phyloP scores from a whole-genome alignment of 2,888 invertebrate species.

The Drosophila anceps region DNA sequence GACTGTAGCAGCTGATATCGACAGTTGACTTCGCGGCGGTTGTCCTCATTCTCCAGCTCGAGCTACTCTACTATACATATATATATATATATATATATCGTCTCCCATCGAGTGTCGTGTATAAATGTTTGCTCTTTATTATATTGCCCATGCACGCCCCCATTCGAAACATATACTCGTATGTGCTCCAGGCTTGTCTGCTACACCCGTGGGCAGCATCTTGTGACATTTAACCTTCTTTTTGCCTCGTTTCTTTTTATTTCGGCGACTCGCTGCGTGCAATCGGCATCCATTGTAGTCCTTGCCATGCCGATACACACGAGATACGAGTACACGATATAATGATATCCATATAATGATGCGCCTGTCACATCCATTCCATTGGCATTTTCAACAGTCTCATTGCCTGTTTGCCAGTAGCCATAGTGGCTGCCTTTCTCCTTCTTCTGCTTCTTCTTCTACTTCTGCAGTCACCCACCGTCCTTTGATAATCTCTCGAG shows the following conservation, averaged over 20 bases:
- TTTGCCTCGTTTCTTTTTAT: constrained; percentile 8
- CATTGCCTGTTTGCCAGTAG: constrained; percentile 12
- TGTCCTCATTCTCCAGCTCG: constrained; percentile 28
- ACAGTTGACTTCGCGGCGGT: constrained; percentile 74
- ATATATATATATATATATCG: constrained; percentile 34
- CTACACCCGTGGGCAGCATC: constrained; percentile 51
- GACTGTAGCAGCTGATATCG: constrained; percentile 74
- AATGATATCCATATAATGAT: constrained; percentile 84
- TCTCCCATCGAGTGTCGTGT: constrained; percentile 71
- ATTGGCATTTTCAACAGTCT: constrained; percentile 47
- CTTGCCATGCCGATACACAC: constrained; percentile 65
- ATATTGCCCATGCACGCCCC: constrained; percentile 72
- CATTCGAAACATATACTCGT: constrained; percentile 31
- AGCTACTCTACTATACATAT: constrained; percentile 27
- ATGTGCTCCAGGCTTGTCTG: constrained; percentile 14
- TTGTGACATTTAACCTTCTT: constrained; percentile 75
- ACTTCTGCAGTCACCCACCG: background rate
- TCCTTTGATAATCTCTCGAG: constrained; percentile 1
- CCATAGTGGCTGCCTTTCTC: constrained; percentile 17
- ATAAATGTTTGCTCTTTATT: constrained; percentile 81
- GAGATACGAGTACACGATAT: constrained; percentile 80
- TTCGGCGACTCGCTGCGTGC: constrained; percentile 37
- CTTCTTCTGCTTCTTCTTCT: background rate
- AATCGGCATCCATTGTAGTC: constrained; percentile 56
- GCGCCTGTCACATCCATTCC: constrained; percentile 81